phyloP scores from a whole-genome alignment of 2,797 vertebrate genomes.

The Melanotaenia boesemani region DNA sequence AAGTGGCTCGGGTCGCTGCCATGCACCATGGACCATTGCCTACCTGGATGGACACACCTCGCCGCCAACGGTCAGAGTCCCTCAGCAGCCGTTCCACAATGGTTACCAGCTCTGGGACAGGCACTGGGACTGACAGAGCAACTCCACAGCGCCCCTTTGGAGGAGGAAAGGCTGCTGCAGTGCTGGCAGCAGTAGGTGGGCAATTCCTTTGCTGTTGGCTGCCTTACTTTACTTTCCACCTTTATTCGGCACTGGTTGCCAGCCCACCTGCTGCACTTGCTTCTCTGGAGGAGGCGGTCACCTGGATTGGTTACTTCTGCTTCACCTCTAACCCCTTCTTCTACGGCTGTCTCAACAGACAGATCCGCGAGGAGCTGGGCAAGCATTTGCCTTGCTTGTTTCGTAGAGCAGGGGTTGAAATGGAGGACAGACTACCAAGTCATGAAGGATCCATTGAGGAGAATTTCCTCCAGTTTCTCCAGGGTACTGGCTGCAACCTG shows the following conservation, averaged over 20 bases:
- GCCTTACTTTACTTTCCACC: constrained; percentile 97
- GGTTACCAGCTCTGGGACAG: constrained; percentile 88
- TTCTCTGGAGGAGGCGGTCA: constrained; percentile 92
- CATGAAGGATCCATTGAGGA: constrained; percentile 97
- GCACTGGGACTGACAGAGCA: constrained; percentile 84
- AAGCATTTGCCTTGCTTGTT: constrained; percentile 94
- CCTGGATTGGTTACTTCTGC: constrained; percentile 98
- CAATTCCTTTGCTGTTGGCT: constrained; percentile 98
- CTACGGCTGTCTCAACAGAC: constrained; percentile 97
- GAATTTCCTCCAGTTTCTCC: constrained; percentile 98
- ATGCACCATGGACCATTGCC: constrained; percentile 95
- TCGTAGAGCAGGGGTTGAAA: constrained; percentile 83
- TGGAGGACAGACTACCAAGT: constrained; percentile 92
- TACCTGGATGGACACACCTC: constrained; percentile 95
- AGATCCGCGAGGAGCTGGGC: constrained; percentile 94
- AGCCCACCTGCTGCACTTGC: constrained; percentile 86
- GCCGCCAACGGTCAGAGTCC: constrained; percentile 90
- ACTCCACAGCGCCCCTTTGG: constrained; percentile 93
- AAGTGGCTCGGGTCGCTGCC: constrained; percentile 95
- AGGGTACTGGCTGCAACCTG: constrained; percentile 90
- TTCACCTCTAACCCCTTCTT: constrained; percentile 99
- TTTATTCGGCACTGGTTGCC: constrained; percentile 90
- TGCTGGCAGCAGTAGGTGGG: constrained; percentile 93
- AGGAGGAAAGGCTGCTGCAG: constrained; percentile 94
- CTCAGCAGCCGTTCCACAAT: constrained; percentile 96